A percentile compares a stretch with the other conserved stretches of the same genome.
These are phyloP conservation scores for Schizopygopsis malacanthus DNA, from an alignment of 2,797 vertebrate species.

Conservation along the genomic window DNA sequence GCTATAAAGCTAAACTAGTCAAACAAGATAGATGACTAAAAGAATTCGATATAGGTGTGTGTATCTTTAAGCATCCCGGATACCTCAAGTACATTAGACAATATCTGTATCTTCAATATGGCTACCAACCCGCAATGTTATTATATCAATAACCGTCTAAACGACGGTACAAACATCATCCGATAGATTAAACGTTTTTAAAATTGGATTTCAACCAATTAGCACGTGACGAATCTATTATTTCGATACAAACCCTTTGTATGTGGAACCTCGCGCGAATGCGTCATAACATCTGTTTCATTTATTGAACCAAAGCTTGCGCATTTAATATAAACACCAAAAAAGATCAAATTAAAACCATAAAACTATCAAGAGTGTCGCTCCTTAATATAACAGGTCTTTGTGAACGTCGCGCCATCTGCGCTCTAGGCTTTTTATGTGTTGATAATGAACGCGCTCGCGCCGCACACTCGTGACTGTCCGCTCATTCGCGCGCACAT, in stretches of 20 bases:
- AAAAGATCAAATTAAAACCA: neutral
- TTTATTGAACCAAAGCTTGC: neutral
- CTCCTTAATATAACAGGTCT: constrained; percentile 7
- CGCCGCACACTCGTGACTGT: constrained; percentile 53
- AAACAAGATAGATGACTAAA: neutral
- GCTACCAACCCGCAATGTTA: neutral
- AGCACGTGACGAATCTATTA: constrained; percentile 3
- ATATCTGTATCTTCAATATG: neutral
- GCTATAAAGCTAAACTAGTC: constrained; percentile 1
- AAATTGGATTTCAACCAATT: neutral
- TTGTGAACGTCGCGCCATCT: constrained; percentile 44
- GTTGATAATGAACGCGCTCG: constrained; percentile 49
- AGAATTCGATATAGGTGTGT: neutral
- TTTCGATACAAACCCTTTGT: constrained; percentile 15
- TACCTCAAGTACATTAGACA: neutral
- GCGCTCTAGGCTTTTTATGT: constrained; percentile 25
- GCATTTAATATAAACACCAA: neutral
- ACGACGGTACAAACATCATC: neutral
- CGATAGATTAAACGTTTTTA: neutral
- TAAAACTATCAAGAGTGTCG: neutral
- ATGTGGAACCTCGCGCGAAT: constrained; percentile 16
- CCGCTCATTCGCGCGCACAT: constrained; percentile 30
- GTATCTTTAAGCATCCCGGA: neutral
- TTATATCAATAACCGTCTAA: neutral
- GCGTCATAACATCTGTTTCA: neutral